phyloP scores from a whole-genome alignment of 1,140 invertebrate species.

The Pemphigus obesinymphae region DNA sequence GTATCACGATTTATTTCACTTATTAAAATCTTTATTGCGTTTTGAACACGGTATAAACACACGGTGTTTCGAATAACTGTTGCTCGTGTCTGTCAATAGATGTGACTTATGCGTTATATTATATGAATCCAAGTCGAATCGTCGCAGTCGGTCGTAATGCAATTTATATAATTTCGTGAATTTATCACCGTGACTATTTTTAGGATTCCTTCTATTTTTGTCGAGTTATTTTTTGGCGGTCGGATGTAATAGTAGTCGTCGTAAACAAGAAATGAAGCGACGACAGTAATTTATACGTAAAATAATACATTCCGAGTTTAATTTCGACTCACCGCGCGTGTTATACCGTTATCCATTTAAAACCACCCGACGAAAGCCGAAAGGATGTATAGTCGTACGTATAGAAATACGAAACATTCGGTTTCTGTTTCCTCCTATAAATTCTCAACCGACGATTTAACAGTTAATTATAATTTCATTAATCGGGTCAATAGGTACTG shows the following conservation, averaged over 20 bases:
- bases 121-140: not conserved
- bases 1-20: no score
- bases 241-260: not conserved
- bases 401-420: not conserved
- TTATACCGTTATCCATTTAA: not conserved
- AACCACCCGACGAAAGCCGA: not conserved
- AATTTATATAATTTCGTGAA: not conserved
- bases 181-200: not conserved
- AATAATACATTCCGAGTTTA: constrained; percentile 1
- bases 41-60: not conserved
- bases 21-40: not conserved
- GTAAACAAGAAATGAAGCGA: not conserved
- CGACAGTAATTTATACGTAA: constrained; percentile 25
- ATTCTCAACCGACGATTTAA: not conserved
- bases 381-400: not conserved
- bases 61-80: not conserved
- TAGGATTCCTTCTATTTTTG: constrained; percentile 19
- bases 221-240: constrained; percentile 3
- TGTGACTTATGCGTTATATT: not conserved
- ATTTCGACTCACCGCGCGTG: not conserved
- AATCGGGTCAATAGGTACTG: not conserved
- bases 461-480: not conserved
- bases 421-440: not conserved
- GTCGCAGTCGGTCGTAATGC: not conserved
- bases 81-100: not conserved